Percentiles rank a stretch among this genome's conserved stretches.
Evolutionary conservation across 2,797 vertebrate genomes (phyloP).

Genomic region (Hybognathus amarus): DNA sequence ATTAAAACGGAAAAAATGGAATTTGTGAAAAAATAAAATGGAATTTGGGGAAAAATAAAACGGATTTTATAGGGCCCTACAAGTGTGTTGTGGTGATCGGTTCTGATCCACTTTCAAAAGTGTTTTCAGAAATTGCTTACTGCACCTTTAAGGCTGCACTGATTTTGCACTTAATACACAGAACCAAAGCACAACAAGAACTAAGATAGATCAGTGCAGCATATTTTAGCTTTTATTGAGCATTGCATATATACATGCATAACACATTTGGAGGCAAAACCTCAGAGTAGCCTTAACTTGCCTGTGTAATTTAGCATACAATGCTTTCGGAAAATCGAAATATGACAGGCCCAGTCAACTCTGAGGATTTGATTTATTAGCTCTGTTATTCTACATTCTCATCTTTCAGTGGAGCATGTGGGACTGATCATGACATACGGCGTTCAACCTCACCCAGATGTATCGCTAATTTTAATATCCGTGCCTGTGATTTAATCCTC

Average conservation of each 20-base stretch:
- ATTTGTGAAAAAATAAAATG: too few species aligned
- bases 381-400: constrained; percentile 27
- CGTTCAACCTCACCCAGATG: constrained; percentile 18
- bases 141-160: neutral
- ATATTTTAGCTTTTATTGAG: neutral
- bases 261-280: neutral
- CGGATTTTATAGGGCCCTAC: too few species aligned
- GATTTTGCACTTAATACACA: neutral
- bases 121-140: neutral
- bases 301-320: constrained; percentile 16
- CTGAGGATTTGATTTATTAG: constrained; percentile 1
- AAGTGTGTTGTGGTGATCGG: neutral
- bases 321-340: constrained; percentile 1
- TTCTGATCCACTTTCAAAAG: neutral
- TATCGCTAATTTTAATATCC: constrained; percentile 24
- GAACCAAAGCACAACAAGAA: neutral
- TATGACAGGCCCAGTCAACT: constrained; percentile 28
- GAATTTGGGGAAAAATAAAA: too few species aligned
- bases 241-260: neutral
- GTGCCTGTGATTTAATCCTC: constrained; percentile 17
- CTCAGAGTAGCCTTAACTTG: neutral
- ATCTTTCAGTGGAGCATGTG: constrained; percentile 39
- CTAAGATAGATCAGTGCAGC: neutral
- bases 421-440: constrained; percentile 30
- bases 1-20: too few species aligned